Evolutionary conservation across 2,888 invertebrate genomes (phyloP).

Genomic region (Pollenia angustigena): DNA sequence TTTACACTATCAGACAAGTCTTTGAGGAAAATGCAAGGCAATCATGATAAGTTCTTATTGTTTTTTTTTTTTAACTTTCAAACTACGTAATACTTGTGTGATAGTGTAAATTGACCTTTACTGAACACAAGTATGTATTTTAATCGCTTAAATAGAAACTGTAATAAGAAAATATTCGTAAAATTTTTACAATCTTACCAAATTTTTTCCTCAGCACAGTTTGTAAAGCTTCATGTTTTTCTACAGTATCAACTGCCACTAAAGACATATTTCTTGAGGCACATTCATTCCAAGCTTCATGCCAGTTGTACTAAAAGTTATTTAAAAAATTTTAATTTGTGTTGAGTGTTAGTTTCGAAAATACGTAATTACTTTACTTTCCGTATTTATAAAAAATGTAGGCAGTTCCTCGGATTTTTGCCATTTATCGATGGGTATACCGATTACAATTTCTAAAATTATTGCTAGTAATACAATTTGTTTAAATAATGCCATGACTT

Average conservation of each 20-base stretch:
- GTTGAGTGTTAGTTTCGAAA: too few species aligned
- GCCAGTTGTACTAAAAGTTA: conserved; percentile 59
- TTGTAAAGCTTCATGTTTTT: conserved; percentile 42
- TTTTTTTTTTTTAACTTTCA: too few species aligned
- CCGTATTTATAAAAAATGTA: conserved; percentile 54
- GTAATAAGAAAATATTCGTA: too few species aligned
- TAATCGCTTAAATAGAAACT: too few species aligned
- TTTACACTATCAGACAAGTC: too few species aligned
- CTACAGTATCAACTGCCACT: conserved; percentile 45
- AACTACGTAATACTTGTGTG: too few species aligned
- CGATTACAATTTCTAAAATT: background rate
- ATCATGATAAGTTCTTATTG: too few species aligned
- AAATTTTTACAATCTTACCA: conserved; percentile 12
- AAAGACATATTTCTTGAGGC: conserved; percentile 55
- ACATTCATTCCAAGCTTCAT: conserved; percentile 66
- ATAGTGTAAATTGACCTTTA: too few species aligned
- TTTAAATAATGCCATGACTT: conserved; percentile 26
- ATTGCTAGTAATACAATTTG: conserved; percentile 11
- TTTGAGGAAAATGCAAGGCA: too few species aligned
- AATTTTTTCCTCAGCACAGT: conserved; percentile 44
- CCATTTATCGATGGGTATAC: conserved; percentile 55
- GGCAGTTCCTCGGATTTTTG: conserved; percentile 32
- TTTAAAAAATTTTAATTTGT: background rate
- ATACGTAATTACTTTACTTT: conserved; percentile 47
- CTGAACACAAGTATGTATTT: too few species aligned